Evolutionary conservation across 2,797 vertebrate genomes (phyloP).

Genomic region (Pseudocheirus occidentalis): DNA sequence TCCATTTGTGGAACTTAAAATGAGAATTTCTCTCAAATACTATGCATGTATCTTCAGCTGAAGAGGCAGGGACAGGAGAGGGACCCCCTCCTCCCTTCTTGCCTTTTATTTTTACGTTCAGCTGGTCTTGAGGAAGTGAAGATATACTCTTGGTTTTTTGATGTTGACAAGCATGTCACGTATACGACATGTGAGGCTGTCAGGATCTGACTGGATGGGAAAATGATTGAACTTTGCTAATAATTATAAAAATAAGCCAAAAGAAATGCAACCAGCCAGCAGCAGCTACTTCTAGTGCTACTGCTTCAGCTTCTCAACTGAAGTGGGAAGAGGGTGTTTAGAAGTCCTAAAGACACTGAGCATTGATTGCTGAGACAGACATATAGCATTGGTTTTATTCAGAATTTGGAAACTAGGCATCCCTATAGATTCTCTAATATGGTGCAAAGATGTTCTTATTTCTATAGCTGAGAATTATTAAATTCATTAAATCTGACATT

Average conservation of each 20-base stretch:
- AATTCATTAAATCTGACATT: background rate
- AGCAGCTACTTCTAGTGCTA: slow-evolving; percentile 81
- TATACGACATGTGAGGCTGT: slow-evolving; percentile 84
- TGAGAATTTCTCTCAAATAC: slow-evolving; percentile 34
- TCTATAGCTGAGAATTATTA: background rate
- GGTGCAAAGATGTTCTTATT: background rate
- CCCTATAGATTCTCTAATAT: background rate
- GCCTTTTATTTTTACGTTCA: slow-evolving; percentile 1
- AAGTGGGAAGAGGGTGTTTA: slow-evolving; percentile 24
- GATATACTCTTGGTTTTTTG: background rate
- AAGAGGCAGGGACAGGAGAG: slow-evolving; percentile 50
- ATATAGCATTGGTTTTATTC: background rate
- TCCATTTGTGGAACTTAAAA: slow-evolving; percentile 56
- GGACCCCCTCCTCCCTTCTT: background rate
- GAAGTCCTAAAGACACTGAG: background rate
- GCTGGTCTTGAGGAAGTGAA: slow-evolving; percentile 44
- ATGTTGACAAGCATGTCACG: slow-evolving; percentile 81
- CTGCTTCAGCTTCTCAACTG: slow-evolving; percentile 56
- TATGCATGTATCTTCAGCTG: background rate
- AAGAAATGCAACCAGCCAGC: slow-evolving; percentile 74
- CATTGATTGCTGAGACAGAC: background rate
- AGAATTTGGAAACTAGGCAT: background rate
- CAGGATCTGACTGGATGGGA: slow-evolving; percentile 82
- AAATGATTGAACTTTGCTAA: slow-evolving; percentile 84
- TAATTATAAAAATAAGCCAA: slow-evolving; percentile 83